phyloP scores from a whole-genome alignment of 2,888 invertebrate genomes.

The Macaria liturata region DNA sequence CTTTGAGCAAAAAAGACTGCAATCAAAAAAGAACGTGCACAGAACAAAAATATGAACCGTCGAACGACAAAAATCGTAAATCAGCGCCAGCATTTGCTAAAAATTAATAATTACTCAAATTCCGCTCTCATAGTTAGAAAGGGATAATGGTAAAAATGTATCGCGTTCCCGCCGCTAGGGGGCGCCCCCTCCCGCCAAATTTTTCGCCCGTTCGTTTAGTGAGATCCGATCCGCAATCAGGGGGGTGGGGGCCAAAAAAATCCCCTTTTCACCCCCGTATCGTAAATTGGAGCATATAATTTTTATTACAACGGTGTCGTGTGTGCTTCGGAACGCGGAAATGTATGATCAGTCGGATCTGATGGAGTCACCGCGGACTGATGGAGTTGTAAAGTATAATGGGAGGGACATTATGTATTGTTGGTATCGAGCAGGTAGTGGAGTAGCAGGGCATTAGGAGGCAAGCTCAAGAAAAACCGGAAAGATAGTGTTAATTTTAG shows the following conservation, averaged over 20 bases:
- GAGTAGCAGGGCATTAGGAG: no score
- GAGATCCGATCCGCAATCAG: slow-evolving; percentile 81
- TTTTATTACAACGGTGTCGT: slow-evolving; percentile 81
- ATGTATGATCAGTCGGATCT: slow-evolving; percentile 24
- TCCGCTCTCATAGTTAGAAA: slow-evolving; percentile 73
- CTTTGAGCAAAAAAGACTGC: neutral
- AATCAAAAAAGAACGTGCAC: slow-evolving; percentile 6
- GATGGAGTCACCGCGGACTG: slow-evolving; percentile 1
- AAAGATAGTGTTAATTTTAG: no score
- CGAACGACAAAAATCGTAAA: slow-evolving; percentile 26
- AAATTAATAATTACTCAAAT: slow-evolving; percentile 76
- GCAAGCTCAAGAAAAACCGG: no score
- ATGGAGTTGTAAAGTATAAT: slow-evolving; percentile 6
- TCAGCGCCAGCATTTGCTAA: slow-evolving; percentile 45
- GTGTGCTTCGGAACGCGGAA: slow-evolving; percentile 49
- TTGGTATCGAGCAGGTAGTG: no score
- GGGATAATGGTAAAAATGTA: slow-evolving; percentile 80
- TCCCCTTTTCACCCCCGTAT: slow-evolving; percentile 53
- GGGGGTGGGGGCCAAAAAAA: slow-evolving; percentile 51
- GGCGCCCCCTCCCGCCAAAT: slow-evolving; percentile 56
- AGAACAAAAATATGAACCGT: slow-evolving; percentile 2
- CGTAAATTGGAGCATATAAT: slow-evolving; percentile 84
- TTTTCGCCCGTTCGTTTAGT: slow-evolving; percentile 76
- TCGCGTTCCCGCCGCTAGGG: slow-evolving; percentile 59
- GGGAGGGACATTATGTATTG: neutral